Conservation (phyloP, 2,888 invertebrate species). For the Patella ulyssiponensis region DNA sequence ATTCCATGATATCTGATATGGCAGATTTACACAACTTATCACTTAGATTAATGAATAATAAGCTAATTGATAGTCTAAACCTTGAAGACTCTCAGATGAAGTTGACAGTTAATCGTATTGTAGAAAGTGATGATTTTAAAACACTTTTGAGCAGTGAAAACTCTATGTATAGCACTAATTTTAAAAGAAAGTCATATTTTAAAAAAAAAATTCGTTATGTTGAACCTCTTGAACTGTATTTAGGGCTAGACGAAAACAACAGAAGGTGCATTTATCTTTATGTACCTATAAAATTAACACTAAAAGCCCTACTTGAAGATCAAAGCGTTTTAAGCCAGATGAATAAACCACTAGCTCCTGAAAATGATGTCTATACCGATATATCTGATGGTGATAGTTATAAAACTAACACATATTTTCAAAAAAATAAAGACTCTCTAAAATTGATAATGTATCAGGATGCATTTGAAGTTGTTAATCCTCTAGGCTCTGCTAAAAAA, state of each 20-base stretch:
- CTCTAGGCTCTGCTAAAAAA: not conserved
- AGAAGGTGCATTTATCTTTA: slow-evolving; percentile 1
- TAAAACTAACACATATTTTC: not conserved
- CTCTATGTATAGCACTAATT: not conserved
- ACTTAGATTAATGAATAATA: not conserved
- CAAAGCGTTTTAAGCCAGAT: not conserved
- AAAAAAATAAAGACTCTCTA: not conserved
- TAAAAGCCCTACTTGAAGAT: not conserved
- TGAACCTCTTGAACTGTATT: not conserved
- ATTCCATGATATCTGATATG: slow-evolving; percentile 4
- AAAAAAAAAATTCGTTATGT: not conserved
- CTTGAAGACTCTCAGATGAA: not conserved
- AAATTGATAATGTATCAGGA: not conserved
- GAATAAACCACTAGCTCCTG: not conserved
- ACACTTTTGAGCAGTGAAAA: not conserved
- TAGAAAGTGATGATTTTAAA: not conserved
- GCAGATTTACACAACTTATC: not conserved
- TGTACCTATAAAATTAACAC: not conserved
- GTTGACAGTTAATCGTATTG: not conserved
- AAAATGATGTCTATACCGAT: slow-evolving; percentile 1
- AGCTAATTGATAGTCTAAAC: not conserved
- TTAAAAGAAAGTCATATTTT: not conserved
- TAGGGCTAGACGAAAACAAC: not conserved
- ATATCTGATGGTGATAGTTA: slow-evolving; percentile 6
- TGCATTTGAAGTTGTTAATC: not conserved